A percentile compares a stretch with the other conserved stretches of the same genome.
Evolutionary conservation across 2,113 vertebrate genomes (phyloP).

Genomic region (Ammodytes marinus): DNA sequence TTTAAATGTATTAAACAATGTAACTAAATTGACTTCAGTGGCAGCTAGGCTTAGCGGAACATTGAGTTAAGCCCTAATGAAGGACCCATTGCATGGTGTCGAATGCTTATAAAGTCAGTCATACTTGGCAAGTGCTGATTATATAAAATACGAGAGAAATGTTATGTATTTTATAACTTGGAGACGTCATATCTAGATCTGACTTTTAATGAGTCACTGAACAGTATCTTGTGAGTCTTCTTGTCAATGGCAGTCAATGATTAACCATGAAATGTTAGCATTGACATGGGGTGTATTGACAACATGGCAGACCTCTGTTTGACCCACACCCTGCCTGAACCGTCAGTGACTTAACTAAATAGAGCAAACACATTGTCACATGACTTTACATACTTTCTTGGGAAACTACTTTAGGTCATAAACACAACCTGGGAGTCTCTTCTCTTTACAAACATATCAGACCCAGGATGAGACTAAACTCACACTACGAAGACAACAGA

Average conservation of each 20-base stretch:
- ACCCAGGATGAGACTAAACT: neutral
- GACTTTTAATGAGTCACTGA: slow-evolving; percentile 10
- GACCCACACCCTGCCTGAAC: slow-evolving; percentile 2
- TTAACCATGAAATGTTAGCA: slow-evolving; percentile 32
- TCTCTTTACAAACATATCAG: neutral
- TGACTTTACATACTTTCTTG: neutral
- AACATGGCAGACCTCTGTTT: slow-evolving; percentile 31
- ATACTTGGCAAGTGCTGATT: neutral
- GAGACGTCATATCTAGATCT: neutral
- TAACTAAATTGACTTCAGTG: neutral
- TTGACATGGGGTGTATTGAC: neutral
- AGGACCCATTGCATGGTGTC: too few species aligned
- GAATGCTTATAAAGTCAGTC: neutral
- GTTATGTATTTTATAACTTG: slow-evolving; percentile 1
- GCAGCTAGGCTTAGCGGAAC: neutral
- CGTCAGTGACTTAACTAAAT: neutral
- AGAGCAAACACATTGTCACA: neutral
- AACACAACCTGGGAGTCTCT: slow-evolving; percentile 1
- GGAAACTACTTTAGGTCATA: neutral
- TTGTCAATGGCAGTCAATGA: slow-evolving; percentile 50
- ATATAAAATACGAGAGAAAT: neutral
- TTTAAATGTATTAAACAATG: neutral
- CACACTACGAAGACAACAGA: neutral
- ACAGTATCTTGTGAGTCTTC: neutral
- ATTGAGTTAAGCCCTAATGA: neutral